phyloP scores from a whole-genome alignment of 2,113 vertebrate species.

The Nansenia antarctica region DNA sequence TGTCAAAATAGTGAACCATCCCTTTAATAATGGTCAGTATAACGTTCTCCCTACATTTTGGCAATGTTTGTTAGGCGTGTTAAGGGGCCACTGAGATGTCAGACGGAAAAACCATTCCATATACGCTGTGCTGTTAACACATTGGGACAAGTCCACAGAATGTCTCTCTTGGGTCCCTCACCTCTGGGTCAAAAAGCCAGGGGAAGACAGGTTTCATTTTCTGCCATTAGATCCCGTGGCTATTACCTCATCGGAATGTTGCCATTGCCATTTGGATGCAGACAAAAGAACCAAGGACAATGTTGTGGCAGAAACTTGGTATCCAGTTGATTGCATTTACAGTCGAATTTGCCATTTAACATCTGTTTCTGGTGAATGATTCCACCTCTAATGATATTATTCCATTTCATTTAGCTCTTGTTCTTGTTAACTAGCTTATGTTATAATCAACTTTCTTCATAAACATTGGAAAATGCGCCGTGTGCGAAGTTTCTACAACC shows the following conservation, averaged over 20 bases:
- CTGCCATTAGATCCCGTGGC: background rate
- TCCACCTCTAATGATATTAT: constrained; percentile 6
- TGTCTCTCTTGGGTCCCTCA: constrained; percentile 44
- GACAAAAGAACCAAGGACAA: constrained; percentile 13
- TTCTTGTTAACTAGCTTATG: constrained; percentile 6
- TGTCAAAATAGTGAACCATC: no score
- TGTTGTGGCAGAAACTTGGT: constrained; percentile 1
- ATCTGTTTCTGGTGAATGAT: constrained; percentile 27
- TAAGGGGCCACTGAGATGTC: constrained; percentile 29
- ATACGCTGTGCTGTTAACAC: constrained; percentile 33
- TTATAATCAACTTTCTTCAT: constrained; percentile 12
- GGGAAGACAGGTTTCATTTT: constrained; percentile 31
- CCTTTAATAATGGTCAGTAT: background rate
- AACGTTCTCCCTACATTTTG: background rate
- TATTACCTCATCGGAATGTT: constrained; percentile 57
- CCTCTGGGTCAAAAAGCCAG: constrained; percentile 58
- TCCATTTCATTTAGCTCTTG: constrained; percentile 2
- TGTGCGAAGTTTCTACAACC: background rate
- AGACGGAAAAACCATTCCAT: constrained; percentile 39
- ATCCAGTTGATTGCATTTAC: constrained; percentile 14
- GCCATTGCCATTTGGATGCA: constrained; percentile 24
- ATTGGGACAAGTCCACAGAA: constrained; percentile 35
- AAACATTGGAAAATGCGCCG: constrained; percentile 31
- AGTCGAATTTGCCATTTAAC: constrained; percentile 3
- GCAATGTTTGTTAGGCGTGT: background rate